Conservation (phyloP, 2,888 invertebrate genomes). For the Cosmorhoe ocellata region DNA sequence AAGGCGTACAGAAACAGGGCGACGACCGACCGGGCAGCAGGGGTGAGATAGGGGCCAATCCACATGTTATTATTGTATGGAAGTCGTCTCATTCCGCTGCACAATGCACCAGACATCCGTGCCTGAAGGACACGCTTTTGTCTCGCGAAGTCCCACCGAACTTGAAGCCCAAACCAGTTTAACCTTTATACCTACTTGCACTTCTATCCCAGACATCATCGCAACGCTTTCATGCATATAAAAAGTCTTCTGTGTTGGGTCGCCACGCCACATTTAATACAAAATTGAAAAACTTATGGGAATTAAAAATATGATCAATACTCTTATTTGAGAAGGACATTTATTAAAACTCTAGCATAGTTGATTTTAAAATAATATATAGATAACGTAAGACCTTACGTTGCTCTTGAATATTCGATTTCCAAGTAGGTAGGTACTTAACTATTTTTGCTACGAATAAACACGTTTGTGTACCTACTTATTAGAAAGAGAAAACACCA, state of each 20-base stretch:
- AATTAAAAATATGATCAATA: too few species aligned
- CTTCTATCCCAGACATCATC: constrained; percentile 54
- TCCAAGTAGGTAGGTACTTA: too few species aligned
- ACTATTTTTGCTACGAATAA: too few species aligned
- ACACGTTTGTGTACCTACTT: too few species aligned
- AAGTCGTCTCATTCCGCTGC: constrained; percentile 39
- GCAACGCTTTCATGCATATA: constrained; percentile 50
- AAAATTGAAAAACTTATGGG: too few species aligned
- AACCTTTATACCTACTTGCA: constrained; percentile 57
- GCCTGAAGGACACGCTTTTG: constrained; percentile 64
- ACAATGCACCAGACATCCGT: constrained; percentile 61
- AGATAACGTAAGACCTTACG: too few species aligned
- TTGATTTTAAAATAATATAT: too few species aligned
- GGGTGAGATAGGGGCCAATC: constrained; percentile 21
- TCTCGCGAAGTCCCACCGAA: constrained; percentile 42
- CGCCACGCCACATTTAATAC: background rate
- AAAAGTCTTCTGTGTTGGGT: constrained; percentile 31
- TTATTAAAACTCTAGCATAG: too few species aligned
- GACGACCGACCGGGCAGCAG: constrained; percentile 12
- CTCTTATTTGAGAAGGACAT: too few species aligned
- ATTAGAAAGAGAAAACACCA: too few species aligned
- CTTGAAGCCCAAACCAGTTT: constrained; percentile 58
- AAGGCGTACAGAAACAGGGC: constrained; percentile 8
- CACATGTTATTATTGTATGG: constrained; percentile 39
- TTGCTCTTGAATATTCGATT: too few species aligned